phyloP scores from a whole-genome alignment of 2,888 invertebrate species.

The Melieria omissa region DNA sequence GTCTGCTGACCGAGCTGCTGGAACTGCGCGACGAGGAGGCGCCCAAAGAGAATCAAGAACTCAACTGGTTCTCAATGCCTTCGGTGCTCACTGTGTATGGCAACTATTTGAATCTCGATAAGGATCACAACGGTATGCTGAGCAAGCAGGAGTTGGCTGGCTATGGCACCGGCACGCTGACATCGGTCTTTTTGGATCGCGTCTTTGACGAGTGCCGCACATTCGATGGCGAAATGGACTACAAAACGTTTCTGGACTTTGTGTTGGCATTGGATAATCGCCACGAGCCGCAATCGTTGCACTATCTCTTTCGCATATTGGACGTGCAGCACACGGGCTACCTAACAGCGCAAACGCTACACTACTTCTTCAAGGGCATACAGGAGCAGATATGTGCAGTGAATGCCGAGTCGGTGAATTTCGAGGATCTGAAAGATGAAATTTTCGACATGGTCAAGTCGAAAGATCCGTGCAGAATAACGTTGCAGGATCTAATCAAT shows the following conservation, averaged over 20 bases:
- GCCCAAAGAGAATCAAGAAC: constrained; percentile 84
- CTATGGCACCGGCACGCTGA: constrained; percentile 91
- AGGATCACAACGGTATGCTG: constrained; percentile 95
- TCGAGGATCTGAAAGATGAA: constrained; percentile 96
- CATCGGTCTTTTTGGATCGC: constrained; percentile 88
- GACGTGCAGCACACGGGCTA: constrained; percentile 91
- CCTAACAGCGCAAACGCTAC: constrained; percentile 88
- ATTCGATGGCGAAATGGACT: constrained; percentile 96
- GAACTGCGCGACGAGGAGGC: constrained; percentile 87
- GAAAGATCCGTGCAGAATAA: constrained; percentile 83
- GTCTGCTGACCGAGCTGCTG: constrained; percentile 88
- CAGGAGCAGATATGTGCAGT: constrained; percentile 89
- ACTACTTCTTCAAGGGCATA: constrained; percentile 94
- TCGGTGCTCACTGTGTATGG: constrained; percentile 92
- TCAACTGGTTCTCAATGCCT: constrained; percentile 92
- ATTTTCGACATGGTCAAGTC: constrained; percentile 98
- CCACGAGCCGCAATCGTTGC: constrained; percentile 89
- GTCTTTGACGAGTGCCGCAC: constrained; percentile 96
- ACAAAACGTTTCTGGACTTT: constrained; percentile 95
- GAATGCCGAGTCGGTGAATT: constrained; percentile 89
- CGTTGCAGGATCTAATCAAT: constrained; percentile 83
- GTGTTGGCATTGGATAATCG: constrained; percentile 93
- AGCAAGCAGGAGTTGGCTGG: constrained; percentile 89
- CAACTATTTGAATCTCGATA: constrained; percentile 92
- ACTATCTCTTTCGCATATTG: constrained; percentile 90